Base-by-base conservation (phyloP, 2,888 invertebrate genomes). In the Anticlea derivata region DNA sequence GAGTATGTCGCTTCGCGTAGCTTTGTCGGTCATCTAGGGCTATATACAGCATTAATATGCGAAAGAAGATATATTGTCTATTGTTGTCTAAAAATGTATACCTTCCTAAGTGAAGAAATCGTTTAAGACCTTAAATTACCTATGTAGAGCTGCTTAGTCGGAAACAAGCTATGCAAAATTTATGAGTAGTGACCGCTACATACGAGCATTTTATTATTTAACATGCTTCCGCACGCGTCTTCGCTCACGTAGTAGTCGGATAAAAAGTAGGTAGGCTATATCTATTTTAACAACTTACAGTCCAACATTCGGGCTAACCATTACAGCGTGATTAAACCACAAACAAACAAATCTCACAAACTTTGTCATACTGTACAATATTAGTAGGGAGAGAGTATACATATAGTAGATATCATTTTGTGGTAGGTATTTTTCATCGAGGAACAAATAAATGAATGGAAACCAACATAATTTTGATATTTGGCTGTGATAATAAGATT, bases 21-120 rank as follows among this genome's bases (percentile, higher is more conserved):
- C 33, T 7, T 17, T 41, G 13, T 31, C 31, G 31, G 24, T 37
- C 13, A 29, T 17, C 33, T 20, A 39, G 13, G 38, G 27, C 27
- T 5, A 27, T 6, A 29, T 0, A 26, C n/a, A 40, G 63, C 66
- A 66, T 72, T 65, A 70, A 68, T 73, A 73, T 75, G 68, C 70
- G 64, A 52, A 57, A 56, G 59, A 63, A 65, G 52, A 60, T 55
- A 63, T 65, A 54, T 47, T 39, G 50, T 52, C 63, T 56, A 73
- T 74, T 75, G 55, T 59, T 54, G 50, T 48, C 39, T 17, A 53
- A 50, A 51, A 44, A 20, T 3, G n/a, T 5, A 46, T n/a, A 17
- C 17, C 17, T 4, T 2, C 45, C 13, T 11, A 45, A 22, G 23
- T 17, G 17, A 37, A 39, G 37, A 39, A 51, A 47, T 50, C 46